phyloP scores from a whole-genome alignment of 2,797 vertebrate species.

The Novumbra hubbsi region DNA sequence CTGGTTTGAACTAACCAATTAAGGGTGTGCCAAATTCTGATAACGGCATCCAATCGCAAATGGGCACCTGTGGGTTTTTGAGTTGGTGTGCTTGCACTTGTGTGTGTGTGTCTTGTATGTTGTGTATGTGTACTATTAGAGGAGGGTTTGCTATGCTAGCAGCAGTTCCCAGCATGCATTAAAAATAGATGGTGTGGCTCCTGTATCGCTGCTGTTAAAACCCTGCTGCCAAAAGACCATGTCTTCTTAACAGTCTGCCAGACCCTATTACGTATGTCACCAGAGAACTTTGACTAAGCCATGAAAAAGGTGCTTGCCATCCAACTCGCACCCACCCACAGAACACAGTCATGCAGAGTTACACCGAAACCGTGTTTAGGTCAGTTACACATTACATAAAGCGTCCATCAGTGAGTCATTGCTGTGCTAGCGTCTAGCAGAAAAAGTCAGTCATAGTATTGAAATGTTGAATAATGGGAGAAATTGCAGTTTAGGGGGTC shows the following conservation, averaged over 20 bases:
- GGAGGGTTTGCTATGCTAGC: conserved; percentile 63
- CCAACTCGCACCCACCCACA: conserved; percentile 20
- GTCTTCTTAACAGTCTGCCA: conserved; percentile 72
- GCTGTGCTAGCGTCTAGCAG: conserved; percentile 24
- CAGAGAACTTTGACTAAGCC: conserved; percentile 5
- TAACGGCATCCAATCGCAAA: too few relatives aligned
- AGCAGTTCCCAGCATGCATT: conserved; percentile 63
- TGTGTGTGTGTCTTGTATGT: not conserved
- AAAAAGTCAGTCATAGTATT: not conserved
- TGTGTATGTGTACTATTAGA: conserved; percentile 32
- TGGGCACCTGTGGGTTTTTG: conserved; percentile 20
- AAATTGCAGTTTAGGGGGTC: conserved; percentile 22
- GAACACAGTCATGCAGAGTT: conserved; percentile 27
- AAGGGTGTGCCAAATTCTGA: too few relatives aligned
- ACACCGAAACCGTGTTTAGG: conserved; percentile 3
- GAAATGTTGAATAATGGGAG: conserved; percentile 17
- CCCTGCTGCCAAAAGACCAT: conserved; percentile 70
- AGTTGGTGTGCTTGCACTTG: not conserved
- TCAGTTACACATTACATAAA: conserved; percentile 44
- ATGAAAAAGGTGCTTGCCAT: conserved; percentile 23
- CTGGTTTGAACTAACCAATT: too few relatives aligned
- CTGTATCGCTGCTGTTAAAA: conserved; percentile 72
- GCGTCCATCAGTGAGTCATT: conserved; percentile 35
- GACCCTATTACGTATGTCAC: conserved; percentile 50
- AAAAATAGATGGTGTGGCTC: conserved; percentile 68